phyloP scores from a whole-genome alignment of 2,113 vertebrate species.

The Heterotis niloticus region DNA sequence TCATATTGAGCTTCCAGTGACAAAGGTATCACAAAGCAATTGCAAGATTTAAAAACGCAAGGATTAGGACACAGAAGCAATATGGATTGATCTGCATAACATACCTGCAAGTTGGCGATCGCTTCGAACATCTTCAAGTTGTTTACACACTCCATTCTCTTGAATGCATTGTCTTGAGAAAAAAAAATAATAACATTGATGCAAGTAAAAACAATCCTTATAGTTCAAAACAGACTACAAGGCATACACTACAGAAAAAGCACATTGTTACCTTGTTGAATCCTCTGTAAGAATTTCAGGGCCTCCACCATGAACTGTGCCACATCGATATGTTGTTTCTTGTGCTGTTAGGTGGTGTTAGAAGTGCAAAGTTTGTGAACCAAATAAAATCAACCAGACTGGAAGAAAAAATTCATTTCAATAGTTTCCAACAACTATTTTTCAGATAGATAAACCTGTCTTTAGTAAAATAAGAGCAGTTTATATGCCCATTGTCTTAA shows the following conservation, averaged over 20 bases:
- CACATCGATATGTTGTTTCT: slow-evolving; percentile 65
- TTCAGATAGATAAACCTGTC: no score
- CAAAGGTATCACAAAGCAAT: no score
- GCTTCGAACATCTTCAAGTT: slow-evolving; percentile 75
- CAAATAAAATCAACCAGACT: no score
- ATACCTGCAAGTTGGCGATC: slow-evolving; percentile 79
- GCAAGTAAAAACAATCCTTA: neutral
- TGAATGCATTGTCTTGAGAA: slow-evolving; percentile 71
- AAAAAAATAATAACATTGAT: neutral
- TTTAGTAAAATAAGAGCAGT: no score
- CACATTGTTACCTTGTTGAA: slow-evolving; percentile 70
- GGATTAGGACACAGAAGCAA: no score
- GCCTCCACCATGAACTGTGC: slow-evolving; percentile 74
- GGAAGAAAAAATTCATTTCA: no score
- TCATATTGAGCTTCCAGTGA: neutral
- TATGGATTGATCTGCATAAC: neutral
- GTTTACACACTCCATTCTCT: slow-evolving; percentile 72
- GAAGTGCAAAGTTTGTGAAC: neutral
- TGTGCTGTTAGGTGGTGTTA: slow-evolving; percentile 59
- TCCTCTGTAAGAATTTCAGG: slow-evolving; percentile 69
- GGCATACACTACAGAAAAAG: neutral
- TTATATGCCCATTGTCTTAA: no score
- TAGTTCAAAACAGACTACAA: neutral
- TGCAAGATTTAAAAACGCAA: no score
- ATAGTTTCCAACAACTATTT: no score